A percentile compares a stretch with the other conserved stretches of the same genome.
Conservation (phyloP, 2,113 vertebrate genomes). For the Sapayoa aenigma region DNA sequence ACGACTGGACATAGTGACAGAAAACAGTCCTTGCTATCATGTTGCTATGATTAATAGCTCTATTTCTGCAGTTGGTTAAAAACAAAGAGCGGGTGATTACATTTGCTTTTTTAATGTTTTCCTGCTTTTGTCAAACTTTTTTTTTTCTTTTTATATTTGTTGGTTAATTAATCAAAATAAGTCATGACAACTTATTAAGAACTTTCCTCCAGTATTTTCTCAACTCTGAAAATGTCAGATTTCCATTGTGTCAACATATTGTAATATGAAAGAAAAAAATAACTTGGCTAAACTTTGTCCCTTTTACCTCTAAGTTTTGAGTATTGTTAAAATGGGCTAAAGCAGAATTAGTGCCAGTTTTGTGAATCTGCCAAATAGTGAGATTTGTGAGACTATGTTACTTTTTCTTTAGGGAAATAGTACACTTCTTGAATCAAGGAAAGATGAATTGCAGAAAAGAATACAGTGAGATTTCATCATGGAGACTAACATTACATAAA, state of each 20-base stretch:
- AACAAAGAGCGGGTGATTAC: not conserved
- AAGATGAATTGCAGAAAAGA: not conserved
- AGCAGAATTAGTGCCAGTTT: not conserved
- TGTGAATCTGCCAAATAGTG: not conserved
- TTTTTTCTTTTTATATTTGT: not conserved
- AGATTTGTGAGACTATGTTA: not conserved
- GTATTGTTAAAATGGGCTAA: not conserved
- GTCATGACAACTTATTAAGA: not conserved
- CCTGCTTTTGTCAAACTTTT: not conserved
- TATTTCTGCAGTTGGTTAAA: not conserved
- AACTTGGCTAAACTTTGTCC: not conserved
- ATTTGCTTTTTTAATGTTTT: not conserved
- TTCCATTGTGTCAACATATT: not conserved
- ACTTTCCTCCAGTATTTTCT: not conserved
- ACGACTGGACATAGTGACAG: not conserved
- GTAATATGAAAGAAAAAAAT: not conserved
- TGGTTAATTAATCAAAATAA: slow-evolving; percentile 25
- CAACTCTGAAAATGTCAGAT: not conserved
- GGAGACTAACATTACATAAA: not conserved
- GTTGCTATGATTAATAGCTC: not conserved
- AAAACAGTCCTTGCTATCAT: not conserved
- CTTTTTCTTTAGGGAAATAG: not conserved
- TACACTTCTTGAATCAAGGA: not conserved
- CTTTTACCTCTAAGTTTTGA: not conserved
- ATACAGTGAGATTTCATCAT: not conserved